These are phyloP conservation scores for Rissa tridactyla DNA, from an alignment of 2,113 vertebrate species.

Conservation along the genomic window DNA sequence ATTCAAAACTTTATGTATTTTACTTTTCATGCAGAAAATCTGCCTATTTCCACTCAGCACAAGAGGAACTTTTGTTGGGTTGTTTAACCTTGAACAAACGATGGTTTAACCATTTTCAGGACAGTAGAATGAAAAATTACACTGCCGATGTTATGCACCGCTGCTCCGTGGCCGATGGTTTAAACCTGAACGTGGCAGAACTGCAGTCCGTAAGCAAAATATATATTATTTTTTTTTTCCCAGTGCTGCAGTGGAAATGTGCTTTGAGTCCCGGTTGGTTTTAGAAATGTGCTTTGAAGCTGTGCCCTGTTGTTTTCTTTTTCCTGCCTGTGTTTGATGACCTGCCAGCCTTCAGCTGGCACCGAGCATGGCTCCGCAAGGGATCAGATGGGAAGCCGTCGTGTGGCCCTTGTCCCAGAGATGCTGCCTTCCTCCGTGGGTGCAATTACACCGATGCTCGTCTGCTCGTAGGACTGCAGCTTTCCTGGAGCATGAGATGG, in stretches of 20 bases:
- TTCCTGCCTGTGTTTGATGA: neutral
- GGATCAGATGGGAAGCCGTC: neutral
- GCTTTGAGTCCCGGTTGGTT: neutral
- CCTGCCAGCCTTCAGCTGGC: neutral
- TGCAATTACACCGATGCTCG: neutral
- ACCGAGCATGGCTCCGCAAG: accelerated
- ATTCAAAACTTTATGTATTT: neutral
- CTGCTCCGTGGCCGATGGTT: neutral
- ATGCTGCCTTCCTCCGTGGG: accelerated
- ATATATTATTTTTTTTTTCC: neutral
- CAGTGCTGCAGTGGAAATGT: neutral
- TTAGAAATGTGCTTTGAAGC: neutral
- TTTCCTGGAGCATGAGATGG: neutral
- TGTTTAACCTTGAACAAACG: constrained; percentile 20
- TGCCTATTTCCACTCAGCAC: constrained; percentile 33
- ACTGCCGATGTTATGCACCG: accelerated
- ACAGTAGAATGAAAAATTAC: neutral
- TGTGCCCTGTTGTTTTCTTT: neutral
- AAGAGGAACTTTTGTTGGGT: neutral
- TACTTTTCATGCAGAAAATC: constrained; percentile 42
- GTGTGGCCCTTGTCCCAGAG: neutral
- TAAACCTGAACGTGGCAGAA: neutral
- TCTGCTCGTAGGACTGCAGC: neutral
- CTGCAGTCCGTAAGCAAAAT: neutral
- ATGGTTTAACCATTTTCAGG: constrained; percentile 3